A percentile compares a stretch with the other conserved stretches of the same genome.
phyloP scores from a whole-genome alignment of 1,140 invertebrate genomes.

The Leptonema lineaticorne region DNA sequence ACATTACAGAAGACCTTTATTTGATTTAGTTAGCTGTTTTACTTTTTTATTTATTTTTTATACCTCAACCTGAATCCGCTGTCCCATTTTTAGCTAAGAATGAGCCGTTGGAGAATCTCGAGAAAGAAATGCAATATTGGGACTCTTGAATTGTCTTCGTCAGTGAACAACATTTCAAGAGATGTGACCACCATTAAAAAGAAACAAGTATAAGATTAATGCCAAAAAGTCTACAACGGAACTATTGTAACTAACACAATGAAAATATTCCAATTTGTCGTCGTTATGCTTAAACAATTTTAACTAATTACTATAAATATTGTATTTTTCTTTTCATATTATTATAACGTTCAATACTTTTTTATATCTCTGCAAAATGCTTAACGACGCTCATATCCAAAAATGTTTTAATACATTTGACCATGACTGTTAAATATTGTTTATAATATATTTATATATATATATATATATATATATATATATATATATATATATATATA shows the following conservation, averaged over 20 bases:
- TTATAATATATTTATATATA: no score
- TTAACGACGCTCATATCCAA: no score
- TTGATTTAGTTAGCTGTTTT: not conserved
- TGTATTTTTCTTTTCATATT: no score
- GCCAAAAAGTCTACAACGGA: not conserved
- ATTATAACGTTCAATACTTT: no score
- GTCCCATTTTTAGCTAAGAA: slow-evolving; percentile 49
- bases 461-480: no score
- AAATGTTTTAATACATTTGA: no score
- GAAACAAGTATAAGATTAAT: slow-evolving; percentile 25
- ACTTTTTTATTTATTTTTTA: slow-evolving; percentile 11
- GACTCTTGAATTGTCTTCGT: slow-evolving; percentile 46
- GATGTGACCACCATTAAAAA: slow-evolving; percentile 19
- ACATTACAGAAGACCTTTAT: no score
- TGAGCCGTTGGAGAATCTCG: slow-evolving; percentile 55
- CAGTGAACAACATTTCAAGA: slow-evolving; percentile 11
- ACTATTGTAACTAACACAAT: slow-evolving; percentile 7
- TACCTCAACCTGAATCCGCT: not conserved
- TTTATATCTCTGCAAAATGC: no score
- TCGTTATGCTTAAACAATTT: no score
- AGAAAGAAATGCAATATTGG: slow-evolving; percentile 50
- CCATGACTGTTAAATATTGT: no score
- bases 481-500: no score
- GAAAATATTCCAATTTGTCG: not conserved
- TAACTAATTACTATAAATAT: no score